A percentile compares a stretch with the other conserved stretches of the same genome.
Evolutionary conservation across 1,140 invertebrate genomes (phyloP).

Genomic region (Bombus picipes): DNA sequence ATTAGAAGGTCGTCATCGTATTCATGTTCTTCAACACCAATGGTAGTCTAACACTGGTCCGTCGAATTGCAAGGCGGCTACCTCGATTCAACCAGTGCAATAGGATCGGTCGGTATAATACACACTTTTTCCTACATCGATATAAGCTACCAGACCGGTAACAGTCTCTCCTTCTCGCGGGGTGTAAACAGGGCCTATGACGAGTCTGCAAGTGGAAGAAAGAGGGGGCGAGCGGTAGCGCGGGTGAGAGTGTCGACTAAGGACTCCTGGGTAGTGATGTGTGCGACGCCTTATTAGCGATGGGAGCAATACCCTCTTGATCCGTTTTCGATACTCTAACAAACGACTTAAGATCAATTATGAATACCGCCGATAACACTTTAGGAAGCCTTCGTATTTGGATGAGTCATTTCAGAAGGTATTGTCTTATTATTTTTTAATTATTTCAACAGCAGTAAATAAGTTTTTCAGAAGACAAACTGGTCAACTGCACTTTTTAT

Average conservation of each 20-base stretch:
- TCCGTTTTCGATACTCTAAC: neutral
- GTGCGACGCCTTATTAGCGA: conserved; percentile 42
- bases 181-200: conserved; percentile 49
- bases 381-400: neutral
- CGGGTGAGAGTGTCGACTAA: conserved; percentile 36
- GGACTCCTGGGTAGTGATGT: conserved; percentile 26
- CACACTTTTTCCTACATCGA: conserved; percentile 37
- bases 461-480: neutral
- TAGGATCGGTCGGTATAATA: conserved; percentile 32
- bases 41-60: conserved; percentile 16
- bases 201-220: conserved; percentile 27
- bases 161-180: conserved; percentile 49
- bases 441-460: neutral
- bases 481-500: too few relatives aligned
- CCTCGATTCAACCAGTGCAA: conserved; percentile 43
- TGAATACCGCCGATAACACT: neutral
- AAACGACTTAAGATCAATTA: neutral
- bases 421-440: neutral
- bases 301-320: conserved; percentile 27
- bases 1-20: conserved; percentile 31
- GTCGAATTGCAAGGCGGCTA: conserved; percentile 42
- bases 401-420: neutral
- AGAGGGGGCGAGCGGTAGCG: conserved; percentile 29
- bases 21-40: conserved; percentile 21
- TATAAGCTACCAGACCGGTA: conserved; percentile 48